A percentile compares a stretch with the other conserved stretches of the same genome.
Conservation (phyloP, 2,797 vertebrate genomes). For the Phalloptychus januarius region DNA sequence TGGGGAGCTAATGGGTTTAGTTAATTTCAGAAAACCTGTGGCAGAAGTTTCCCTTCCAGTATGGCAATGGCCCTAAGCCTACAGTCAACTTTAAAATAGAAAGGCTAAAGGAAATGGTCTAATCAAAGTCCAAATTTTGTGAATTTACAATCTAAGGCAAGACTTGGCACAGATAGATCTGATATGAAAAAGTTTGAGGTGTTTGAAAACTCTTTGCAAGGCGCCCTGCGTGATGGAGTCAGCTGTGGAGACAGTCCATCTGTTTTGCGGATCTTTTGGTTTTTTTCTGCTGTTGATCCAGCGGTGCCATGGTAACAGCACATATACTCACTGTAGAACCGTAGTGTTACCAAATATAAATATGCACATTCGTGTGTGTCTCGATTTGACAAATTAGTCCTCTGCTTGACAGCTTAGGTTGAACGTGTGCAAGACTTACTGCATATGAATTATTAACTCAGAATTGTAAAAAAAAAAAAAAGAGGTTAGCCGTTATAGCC, state of each 20-base stretch:
- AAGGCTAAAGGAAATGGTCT: background rate
- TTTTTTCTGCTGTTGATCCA: constrained; percentile 66
- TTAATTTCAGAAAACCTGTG: background rate
- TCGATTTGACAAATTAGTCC: constrained; percentile 76
- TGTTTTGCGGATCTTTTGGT: constrained; percentile 33
- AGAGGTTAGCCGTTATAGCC: constrained; percentile 35
- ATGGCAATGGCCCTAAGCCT: background rate
- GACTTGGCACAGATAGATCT: background rate
- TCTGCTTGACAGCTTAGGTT: constrained; percentile 25
- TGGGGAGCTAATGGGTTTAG: background rate
- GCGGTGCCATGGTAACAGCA: constrained; percentile 85
- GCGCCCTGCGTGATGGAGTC: constrained; percentile 5
- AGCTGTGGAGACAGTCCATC: constrained; percentile 42
- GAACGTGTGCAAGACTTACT: constrained; percentile 17
- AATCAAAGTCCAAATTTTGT: background rate
- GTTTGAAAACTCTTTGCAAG: background rate
- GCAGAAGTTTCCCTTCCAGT: background rate
- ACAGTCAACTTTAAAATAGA: background rate
- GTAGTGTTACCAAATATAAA: constrained; percentile 42
- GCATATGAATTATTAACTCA: constrained; percentile 31
- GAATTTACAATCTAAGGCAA: background rate
- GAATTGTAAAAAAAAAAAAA: constrained; percentile 4
- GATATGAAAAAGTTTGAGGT: background rate
- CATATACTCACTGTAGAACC: constrained; percentile 75
- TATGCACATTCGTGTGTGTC: constrained; percentile 74